Conservation (phyloP, 2,888 invertebrate genomes). For the Ashinkailepas kermadecensis region DNA sequence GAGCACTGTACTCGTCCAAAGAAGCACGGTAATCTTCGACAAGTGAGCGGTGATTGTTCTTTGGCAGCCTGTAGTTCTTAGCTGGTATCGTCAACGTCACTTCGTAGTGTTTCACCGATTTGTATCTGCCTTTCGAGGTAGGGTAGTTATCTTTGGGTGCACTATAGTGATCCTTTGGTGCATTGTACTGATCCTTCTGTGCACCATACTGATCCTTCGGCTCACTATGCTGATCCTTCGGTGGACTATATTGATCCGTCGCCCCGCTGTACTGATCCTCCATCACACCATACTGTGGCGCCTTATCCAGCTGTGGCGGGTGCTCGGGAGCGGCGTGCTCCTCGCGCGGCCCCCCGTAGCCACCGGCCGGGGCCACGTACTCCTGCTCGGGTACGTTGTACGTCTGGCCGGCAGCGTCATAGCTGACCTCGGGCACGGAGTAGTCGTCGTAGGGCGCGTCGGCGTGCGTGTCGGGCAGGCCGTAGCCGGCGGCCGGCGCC, state of each 20-base stretch:
- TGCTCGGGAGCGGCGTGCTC: too few species aligned
- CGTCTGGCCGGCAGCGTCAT: neutral
- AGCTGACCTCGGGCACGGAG: constrained; percentile 1
- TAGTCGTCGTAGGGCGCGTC: constrained; percentile 6
- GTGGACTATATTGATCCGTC: too few species aligned
- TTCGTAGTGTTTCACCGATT: constrained; percentile 4
- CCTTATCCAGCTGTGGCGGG: too few species aligned
- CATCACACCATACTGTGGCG: too few species aligned
- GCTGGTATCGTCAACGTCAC: neutral
- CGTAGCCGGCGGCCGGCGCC: neutral
- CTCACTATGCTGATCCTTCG: too few species aligned
- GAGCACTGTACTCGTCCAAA: too few species aligned
- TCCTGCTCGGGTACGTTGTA: neutral
- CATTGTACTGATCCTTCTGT: neutral
- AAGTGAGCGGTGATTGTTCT: neutral
- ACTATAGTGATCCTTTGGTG: neutral
- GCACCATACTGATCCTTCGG: neutral
- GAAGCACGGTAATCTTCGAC: too few species aligned
- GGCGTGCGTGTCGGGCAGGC: neutral
- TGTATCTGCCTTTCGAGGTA: neutral
- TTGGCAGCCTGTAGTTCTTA: neutral
- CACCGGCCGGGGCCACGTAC: neutral
- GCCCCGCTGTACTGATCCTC: too few species aligned
- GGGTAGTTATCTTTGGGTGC: neutral
- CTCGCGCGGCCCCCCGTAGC: too few species aligned